Conservation (phyloP, 2,797 vertebrate species). For the Danio tinwini region DNA sequence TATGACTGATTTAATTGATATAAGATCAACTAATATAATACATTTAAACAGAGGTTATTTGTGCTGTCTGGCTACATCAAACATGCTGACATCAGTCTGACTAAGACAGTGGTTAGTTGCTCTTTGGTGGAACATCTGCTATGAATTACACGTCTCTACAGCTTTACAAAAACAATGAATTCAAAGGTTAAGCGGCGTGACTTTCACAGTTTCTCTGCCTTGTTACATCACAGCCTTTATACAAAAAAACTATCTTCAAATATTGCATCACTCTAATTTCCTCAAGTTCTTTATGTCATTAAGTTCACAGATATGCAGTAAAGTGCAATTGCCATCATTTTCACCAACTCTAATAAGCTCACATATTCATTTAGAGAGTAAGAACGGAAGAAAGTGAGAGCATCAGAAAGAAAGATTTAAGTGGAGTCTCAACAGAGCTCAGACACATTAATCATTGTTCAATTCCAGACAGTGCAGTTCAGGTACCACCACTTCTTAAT, state of each 20-base stretch:
- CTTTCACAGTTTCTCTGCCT: not conserved
- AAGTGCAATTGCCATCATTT: not conserved
- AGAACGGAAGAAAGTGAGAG: not conserved
- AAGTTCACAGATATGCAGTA: not conserved
- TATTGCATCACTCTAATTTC: constrained; percentile 2
- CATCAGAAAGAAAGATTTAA: constrained; percentile 19
- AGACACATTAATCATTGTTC: constrained; percentile 70
- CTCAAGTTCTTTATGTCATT: not conserved
- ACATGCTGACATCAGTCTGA: not conserved
- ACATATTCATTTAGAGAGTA: not conserved
- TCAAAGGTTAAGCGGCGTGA: not conserved
- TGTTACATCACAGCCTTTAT: not conserved
- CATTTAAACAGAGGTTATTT: not conserved
- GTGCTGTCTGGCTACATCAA: no score
- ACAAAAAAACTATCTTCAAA: not conserved
- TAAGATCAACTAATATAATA: no score
- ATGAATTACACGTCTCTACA: not conserved
- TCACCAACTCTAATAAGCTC: constrained; percentile 21
- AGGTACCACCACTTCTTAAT: constrained; percentile 63
- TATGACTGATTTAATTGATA: no score
- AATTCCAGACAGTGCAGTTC: constrained; percentile 58
- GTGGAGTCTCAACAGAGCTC: constrained; percentile 49
- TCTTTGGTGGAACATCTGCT: not conserved
- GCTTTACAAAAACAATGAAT: not conserved
- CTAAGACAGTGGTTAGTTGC: not conserved